These are phyloP conservation scores for Eilema caniola DNA, from an alignment of 2,888 invertebrate genomes.

Conservation along the genomic window DNA sequence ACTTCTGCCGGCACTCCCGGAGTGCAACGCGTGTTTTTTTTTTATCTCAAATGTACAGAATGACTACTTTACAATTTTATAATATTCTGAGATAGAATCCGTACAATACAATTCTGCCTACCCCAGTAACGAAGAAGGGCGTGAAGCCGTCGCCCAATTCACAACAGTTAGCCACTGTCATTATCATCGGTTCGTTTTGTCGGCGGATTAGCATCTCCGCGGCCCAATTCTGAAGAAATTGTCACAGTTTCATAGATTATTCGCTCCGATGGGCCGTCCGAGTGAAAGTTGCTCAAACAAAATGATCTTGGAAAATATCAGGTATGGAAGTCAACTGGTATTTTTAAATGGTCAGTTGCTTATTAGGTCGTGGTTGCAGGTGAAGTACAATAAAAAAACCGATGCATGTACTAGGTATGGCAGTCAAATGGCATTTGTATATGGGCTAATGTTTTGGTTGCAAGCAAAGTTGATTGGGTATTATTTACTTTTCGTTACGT, in stretches of 20 bases:
- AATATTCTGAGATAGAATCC: not conserved
- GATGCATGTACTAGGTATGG: no score
- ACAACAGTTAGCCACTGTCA: slow-evolving; percentile 20
- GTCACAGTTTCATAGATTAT: slow-evolving; percentile 63
- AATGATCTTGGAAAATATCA: slow-evolving; percentile 37
- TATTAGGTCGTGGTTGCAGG: not conserved
- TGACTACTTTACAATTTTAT: no score
- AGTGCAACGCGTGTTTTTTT: no score
- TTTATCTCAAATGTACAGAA: no score
- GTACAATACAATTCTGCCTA: not conserved
- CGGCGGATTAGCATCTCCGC: slow-evolving; percentile 52
- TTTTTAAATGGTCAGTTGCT: not conserved
- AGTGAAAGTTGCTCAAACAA: slow-evolving; percentile 62
- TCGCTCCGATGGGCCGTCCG: slow-evolving; percentile 58
- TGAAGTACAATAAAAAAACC: not conserved
- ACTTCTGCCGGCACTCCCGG: no score
- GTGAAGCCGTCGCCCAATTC: slow-evolving; percentile 14
- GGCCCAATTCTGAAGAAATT: slow-evolving; percentile 66
- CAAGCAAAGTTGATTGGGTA: no score
- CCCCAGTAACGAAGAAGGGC: not conserved
- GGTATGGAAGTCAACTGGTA: slow-evolving; percentile 3
- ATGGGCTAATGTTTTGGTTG: no score
- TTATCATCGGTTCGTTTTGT: slow-evolving; percentile 41
- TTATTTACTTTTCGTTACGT: no score
- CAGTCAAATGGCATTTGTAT: no score